Evolutionary conservation across 2,797 vertebrate genomes (phyloP), one percentile per base, ranked within the genome.

Genomic region (Ctenopoma kingsleyae): DNA sequence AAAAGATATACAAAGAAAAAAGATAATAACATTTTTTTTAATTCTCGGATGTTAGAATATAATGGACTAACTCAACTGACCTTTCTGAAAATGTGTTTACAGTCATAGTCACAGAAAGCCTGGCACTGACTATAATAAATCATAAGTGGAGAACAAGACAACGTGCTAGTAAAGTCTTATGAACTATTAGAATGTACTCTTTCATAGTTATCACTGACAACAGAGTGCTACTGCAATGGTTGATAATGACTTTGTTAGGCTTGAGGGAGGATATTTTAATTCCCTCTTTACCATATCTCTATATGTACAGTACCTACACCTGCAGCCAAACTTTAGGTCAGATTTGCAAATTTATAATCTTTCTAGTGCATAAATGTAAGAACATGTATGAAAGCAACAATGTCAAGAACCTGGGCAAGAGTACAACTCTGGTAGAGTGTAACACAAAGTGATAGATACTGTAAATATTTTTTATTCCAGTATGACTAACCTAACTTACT

Each of bases 11-110:
- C 23, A 22, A 35, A 22, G 50, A 17, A 19, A 6, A 17, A n/a
- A 15, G 1, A 7, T 4, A 40, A 22, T 3, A 51, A 5, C 3
- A 44, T 36, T 36, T n/a, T 23, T 41, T 35, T 16, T 19, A 25
- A n/a, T 35, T 44, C 0, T 13, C 4, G 16, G 17, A 49, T 30
- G 20, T 67, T 27, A 17, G 4, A 25, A 70, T 30, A 61, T 27
- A 53, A 48, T n/a, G 10, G 16, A 55, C 41, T 51, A 40, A 46
- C 40, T 70, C 17, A 58, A 35, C 11, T 68, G 59, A 76, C 73
- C 35, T 61, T 80, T 64, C n/a, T 19, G 20, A 44, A 47, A 70
- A 60, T 49, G 10, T 54, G n/a, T 64, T 13, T 58, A 30, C 27
- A 44, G 35, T 56, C 20, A 49, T 15, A 38, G 30, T 55, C 36